These are phyloP conservation scores for Galemys pyrenaicus DNA, from an alignment of 2,113 vertebrate species.

Conservation along the genomic window DNA sequence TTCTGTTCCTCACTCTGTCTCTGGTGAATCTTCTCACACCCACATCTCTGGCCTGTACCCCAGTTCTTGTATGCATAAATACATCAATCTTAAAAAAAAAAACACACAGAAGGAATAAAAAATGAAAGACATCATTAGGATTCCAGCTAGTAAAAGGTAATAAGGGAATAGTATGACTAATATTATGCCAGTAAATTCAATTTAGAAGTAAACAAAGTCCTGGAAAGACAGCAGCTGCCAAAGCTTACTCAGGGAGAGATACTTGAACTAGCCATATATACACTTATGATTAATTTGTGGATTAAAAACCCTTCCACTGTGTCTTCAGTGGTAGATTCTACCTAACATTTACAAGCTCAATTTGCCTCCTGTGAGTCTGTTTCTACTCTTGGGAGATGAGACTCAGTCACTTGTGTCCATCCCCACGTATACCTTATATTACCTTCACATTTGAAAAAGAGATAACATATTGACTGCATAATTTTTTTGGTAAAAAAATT, in stretches of 20 bases:
- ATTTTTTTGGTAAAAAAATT: neutral
- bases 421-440: neutral
- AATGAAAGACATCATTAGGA: neutral
- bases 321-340: too few species aligned
- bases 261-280: too few species aligned
- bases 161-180: neutral
- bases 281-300: too few species aligned
- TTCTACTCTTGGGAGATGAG: neutral
- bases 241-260: too few species aligned
- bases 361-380: neutral
- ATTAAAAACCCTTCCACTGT: too few species aligned
- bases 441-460: slow-evolving; percentile 14
- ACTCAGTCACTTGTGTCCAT: neutral
- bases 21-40: too few species aligned
- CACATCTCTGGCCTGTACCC: too few species aligned
- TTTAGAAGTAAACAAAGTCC: neutral
- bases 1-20: too few species aligned
- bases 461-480: neutral
- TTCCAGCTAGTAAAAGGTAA: neutral
- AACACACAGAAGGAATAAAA: neutral
- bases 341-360: neutral
- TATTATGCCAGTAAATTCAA: neutral
- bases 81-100: too few species aligned
- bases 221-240: too few species aligned
- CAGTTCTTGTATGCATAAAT: too few species aligned